phyloP scores from a whole-genome alignment of 2,113 vertebrate genomes.

The Gambusia holbrooki region DNA sequence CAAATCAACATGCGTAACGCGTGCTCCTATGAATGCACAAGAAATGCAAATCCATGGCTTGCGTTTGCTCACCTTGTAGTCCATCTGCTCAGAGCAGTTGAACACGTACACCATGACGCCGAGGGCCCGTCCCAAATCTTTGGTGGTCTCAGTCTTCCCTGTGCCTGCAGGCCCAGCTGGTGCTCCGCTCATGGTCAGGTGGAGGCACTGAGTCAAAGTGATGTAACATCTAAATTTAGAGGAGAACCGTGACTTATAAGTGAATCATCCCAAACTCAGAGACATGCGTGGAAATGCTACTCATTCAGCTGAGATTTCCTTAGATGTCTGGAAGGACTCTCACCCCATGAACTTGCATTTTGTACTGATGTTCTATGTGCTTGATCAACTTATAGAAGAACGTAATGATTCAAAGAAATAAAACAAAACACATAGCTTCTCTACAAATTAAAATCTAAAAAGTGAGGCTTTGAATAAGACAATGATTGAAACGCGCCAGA shows the following conservation, averaged over 20 bases:
- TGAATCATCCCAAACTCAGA: neutral
- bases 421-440: neutral
- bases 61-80: constrained; percentile 79
- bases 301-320: neutral
- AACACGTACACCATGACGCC: constrained; percentile 96
- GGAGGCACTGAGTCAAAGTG: constrained; percentile 86
- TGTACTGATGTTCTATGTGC: neutral
- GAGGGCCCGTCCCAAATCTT: constrained; percentile 85
- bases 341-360: neutral
- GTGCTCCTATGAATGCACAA: neutral
- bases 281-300: neutral
- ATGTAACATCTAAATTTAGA: constrained; percentile 81
- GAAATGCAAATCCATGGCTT: neutral
- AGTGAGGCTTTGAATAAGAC: neutral
- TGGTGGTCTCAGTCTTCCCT: constrained; percentile 88
- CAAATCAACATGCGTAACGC: constrained; percentile 27
- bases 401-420: no score
- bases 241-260: neutral
- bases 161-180: constrained; percentile 85
- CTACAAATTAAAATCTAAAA: neutral
- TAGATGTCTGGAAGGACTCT: neutral
- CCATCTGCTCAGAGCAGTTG: constrained; percentile 87
- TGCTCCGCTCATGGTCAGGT: constrained; percentile 85
- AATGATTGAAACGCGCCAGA: neutral
- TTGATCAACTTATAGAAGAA: neutral